phyloP scores from a whole-genome alignment of 2,888 invertebrate genomes.

The Plusia festucae region DNA sequence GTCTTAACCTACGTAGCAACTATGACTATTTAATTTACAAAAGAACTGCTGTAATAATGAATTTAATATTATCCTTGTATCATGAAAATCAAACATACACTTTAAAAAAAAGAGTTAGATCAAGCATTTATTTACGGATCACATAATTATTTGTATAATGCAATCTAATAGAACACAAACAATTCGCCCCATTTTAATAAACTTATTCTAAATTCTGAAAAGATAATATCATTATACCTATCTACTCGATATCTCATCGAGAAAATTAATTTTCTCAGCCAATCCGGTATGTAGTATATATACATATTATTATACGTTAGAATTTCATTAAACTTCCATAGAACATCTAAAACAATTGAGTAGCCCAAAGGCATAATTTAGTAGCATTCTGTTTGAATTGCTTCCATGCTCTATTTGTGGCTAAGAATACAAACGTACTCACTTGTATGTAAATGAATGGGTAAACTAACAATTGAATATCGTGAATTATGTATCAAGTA shows the following conservation, averaged over 20 bases:
- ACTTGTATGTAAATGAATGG: not conserved
- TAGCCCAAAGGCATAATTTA: not conserved
- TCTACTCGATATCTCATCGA: constrained; percentile 24
- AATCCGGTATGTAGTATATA: not conserved
- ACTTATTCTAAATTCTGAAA: too few species aligned
- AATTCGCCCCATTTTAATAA: too few species aligned
- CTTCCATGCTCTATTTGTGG: not conserved
- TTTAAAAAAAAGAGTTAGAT: too few species aligned
- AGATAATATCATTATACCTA: not conserved
- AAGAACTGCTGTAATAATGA: too few species aligned
- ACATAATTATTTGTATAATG: too few species aligned
- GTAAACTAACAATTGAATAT: not conserved
- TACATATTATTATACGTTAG: not conserved
- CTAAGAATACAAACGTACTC: not conserved
- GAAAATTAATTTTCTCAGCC: constrained; percentile 29
- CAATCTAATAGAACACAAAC: too few species aligned
- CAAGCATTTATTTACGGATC: too few species aligned
- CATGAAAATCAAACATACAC: too few species aligned
- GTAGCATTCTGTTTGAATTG: not conserved
- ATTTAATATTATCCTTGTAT: too few species aligned
- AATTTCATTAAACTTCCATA: too few species aligned
- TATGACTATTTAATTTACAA: too few species aligned
- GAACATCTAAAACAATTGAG: not conserved
- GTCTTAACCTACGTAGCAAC: too few species aligned
- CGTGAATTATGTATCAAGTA: not conserved